Percentiles rank a stretch among this genome's conserved stretches.
Evolutionary conservation across 1,140 invertebrate genomes (phyloP).

Genomic region (Protaetia brevitarsis): DNA sequence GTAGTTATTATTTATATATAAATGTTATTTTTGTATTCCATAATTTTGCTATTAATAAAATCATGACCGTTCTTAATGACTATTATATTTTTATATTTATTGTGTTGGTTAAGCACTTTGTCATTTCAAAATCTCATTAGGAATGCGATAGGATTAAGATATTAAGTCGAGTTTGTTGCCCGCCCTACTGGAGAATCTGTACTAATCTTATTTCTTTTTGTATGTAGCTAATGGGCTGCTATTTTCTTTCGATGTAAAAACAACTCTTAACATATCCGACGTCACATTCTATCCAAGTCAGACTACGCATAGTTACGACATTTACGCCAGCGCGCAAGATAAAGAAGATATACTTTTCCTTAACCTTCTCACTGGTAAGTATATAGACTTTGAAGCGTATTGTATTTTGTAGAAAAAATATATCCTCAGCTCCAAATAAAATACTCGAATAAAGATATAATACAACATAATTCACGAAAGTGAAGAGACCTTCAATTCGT

Average conservation of each 20-base stretch:
- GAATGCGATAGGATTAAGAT: no score
- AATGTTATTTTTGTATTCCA: no score
- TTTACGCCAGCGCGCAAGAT: constrained; percentile 70
- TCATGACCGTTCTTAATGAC: no score
- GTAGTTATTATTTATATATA: no score
- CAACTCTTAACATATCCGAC: constrained; percentile 72
- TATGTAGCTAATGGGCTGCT: constrained; percentile 61
- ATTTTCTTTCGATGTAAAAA: constrained; percentile 76
- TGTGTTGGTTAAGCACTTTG: no score
- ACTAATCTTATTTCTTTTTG: no score
- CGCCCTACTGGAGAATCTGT: no score
- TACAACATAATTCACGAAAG: background rate
- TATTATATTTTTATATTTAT: no score
- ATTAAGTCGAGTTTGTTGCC: no score
- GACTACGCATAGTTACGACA: constrained; percentile 72
- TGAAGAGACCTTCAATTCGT: no score
- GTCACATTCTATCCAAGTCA: constrained; percentile 75
- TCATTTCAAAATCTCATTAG: no score
- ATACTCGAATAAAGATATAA: background rate
- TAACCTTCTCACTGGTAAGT: constrained; percentile 66
- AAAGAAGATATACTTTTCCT: constrained; percentile 75
- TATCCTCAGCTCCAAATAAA: background rate
- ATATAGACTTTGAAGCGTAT: background rate
- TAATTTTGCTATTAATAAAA: no score
- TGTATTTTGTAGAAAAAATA: background rate